Base-by-base conservation (phyloP, 2,888 invertebrate species). In the Drosophila aldrichi region DNA sequence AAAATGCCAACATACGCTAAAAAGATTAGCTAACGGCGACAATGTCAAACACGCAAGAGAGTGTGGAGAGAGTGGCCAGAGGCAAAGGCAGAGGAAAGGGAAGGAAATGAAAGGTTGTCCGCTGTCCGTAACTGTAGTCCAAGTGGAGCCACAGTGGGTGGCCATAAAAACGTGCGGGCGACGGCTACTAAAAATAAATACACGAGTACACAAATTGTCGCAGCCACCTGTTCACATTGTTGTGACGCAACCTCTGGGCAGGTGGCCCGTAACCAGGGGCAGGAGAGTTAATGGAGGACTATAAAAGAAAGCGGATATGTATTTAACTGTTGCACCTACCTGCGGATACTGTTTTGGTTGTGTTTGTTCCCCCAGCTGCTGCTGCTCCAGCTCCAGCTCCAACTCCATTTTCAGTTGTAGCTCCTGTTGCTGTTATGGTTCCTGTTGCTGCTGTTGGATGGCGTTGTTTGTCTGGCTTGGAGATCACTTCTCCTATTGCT, bases 1-100 rank as follows among this genome's bases (percentile, higher is more conserved):
- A 85, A 89, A 86, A 86, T 89, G 86, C 88, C 86, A 89, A 88
- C 88, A 89, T 86, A 88, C 90, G 86, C 88, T 88, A 88, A 88
- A 86, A 88, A 86, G 89, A 89, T 86, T 89, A 88, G 90, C 90
- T 82, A 88, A 85, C 86, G 85, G 89, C 89, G 82, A 88, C 89
- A 86, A 86, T 86, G 86, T 88, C 89, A 89, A 89, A 86, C 88
- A 89, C 85, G 89, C 89, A 82, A 36, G 38, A 18, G 32, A 63
- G 51, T 40, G 63, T 10, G 54, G 46, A 54, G 61, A 79, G 8
- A 22, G 43, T 3, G 7, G 43, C 20, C 20, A 44, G 71, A 61
- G 74, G 59, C 51, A 44, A 20, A 63, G 74, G 59, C 48, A 44
- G 25, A 62, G 70, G 63, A n/a, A 29, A 34, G 46, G 34, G 40